Base-by-base conservation (phyloP, 2,113 vertebrate species). In the Chlamydotis undulata region DNA sequence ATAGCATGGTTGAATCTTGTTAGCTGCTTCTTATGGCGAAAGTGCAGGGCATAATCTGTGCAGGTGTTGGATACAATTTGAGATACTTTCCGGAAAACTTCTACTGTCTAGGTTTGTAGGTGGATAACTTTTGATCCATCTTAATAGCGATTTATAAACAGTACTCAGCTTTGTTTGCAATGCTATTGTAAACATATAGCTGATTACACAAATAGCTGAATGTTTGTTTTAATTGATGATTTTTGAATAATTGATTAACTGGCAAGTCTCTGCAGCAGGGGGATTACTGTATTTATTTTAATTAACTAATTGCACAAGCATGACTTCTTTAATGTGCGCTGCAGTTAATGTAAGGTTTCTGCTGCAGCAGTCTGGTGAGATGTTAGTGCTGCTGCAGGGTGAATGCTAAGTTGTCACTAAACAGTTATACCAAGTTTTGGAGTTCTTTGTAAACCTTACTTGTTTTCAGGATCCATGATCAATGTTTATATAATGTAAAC, bases 181-280 rank as follows among this genome's bases (percentile, higher is more conserved):
- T 97, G 82, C 65, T 77, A 26, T 94, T 97, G 70, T 94, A 94
- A 97, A 95, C 93, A 97, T 65, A 68, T 55, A 95, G 39, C 85
- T 93, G 86, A 97, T 96, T 96, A 91, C 87, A 92, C 96, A 92
- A 94, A 94, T 93, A 97, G 92, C 78, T 93, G 61, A 89, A 65
- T 98, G 86, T 97, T 98, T 98, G 90, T 92, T 91, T 92, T 94
- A 97, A 95, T 86, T 91, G 93, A 93, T 89, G 91, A 29, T 90
- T 97, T 96, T 93, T 95, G 88, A 98, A 90, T 97, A 97, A 97
- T 91, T 95, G 94, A 96, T 96, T 96, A 91, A 87, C 89, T 94
- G 93, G 68, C 76, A 68, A 87, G 31, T 95, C 92, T 97, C 84
- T 91, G 95, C 92, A 93, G 94, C 91, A 70, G 84, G 22, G 60